phyloP scores from a whole-genome alignment of 2,113 vertebrate genomes.

The Seriola rivoliana region DNA sequence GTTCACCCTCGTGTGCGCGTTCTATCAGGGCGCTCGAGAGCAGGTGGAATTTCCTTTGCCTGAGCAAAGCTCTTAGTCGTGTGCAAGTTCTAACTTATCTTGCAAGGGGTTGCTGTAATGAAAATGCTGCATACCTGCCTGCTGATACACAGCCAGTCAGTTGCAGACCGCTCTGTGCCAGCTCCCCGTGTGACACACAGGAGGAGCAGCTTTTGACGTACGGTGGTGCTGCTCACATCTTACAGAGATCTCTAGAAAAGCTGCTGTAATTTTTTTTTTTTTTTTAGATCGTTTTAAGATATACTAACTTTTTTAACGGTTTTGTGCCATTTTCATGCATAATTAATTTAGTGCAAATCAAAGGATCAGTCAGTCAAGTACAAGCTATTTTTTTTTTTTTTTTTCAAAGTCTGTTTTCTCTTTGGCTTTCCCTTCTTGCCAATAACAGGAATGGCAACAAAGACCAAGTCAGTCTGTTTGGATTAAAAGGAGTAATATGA shows the following conservation, averaged over 20 bases:
- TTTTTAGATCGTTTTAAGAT: background rate
- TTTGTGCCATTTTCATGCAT: background rate
- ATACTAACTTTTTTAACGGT: background rate
- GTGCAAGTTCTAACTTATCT: slow-evolving; percentile 52
- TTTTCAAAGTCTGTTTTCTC: slow-evolving; percentile 3
- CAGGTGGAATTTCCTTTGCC: slow-evolving; percentile 39
- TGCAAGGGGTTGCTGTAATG: slow-evolving; percentile 23
- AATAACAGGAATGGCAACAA: slow-evolving; percentile 26
- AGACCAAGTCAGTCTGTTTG: background rate
- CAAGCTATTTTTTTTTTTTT: slow-evolving; percentile 13
- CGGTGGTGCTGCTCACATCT: background rate
- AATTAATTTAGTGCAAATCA: slow-evolving; percentile 27
- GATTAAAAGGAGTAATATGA: slow-evolving; percentile 37
- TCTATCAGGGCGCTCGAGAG: slow-evolving; percentile 45
- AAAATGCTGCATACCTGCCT: slow-evolving; percentile 46
- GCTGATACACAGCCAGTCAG: slow-evolving; percentile 38
- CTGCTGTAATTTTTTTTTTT: background rate
- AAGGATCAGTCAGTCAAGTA: slow-evolving; percentile 31
- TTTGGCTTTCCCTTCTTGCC: slow-evolving; percentile 15
- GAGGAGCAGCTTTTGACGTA: slow-evolving; percentile 9
- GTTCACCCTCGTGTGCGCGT: slow-evolving; percentile 24
- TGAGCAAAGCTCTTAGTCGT: slow-evolving; percentile 14
- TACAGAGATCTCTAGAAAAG: background rate
- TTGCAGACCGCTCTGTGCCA: slow-evolving; percentile 17
- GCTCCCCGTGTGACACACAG: slow-evolving; percentile 16